Evolutionary conservation across 2,888 invertebrate species (phyloP), one percentile per base, ranked within the genome.

Genomic region (Xestia ashworthii): DNA sequence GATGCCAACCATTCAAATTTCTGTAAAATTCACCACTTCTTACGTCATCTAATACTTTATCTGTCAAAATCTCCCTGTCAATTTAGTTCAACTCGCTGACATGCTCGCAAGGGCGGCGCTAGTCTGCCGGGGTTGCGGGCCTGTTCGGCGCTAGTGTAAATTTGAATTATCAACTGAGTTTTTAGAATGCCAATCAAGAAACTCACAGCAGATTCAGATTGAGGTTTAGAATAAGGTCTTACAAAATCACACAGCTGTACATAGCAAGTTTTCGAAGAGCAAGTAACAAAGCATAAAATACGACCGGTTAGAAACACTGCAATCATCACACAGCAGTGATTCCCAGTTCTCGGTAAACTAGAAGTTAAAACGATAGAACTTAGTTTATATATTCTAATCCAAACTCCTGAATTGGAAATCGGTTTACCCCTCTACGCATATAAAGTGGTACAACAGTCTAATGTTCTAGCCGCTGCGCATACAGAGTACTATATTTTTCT

Each of bases 391-490:
- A 82, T 82, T 82, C 76, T 78, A 75, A 85, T 78, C 41, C 66
- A 14, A 87, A 71, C 62, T 66, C 65, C 74, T 85, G 79, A 85
- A 87, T 78, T 75, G 76, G 66, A 85, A 87, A 87, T 87, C 76
- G 69, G 72, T 77, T 78, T 55, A 78, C 71, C 72, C 73, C 55
- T 44, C 78, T 74, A 70, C 78, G 82, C 86, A 83, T 85, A 72
- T 82, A 82, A 78, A 85, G 86, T 72, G 70, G 71, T 38, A 78
- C 62, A 72, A 66, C 55, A 76, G 53, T 71, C 0, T 66, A 76
- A 76, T 65, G 74, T 77, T 41, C 60, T 64, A n/a, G 5, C 71
- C 50, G 55, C 46, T 41, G 14, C 50, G 71, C 74, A 74, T 78
- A 72, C n/a, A 72, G 44, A 74, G 38, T 32, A 19, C n/a, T 48